A percentile compares a stretch with the other conserved stretches of the same genome.
Evolutionary conservation across 1,140 invertebrate species (phyloP).

Genomic region (Calephelis virginiensis): DNA sequence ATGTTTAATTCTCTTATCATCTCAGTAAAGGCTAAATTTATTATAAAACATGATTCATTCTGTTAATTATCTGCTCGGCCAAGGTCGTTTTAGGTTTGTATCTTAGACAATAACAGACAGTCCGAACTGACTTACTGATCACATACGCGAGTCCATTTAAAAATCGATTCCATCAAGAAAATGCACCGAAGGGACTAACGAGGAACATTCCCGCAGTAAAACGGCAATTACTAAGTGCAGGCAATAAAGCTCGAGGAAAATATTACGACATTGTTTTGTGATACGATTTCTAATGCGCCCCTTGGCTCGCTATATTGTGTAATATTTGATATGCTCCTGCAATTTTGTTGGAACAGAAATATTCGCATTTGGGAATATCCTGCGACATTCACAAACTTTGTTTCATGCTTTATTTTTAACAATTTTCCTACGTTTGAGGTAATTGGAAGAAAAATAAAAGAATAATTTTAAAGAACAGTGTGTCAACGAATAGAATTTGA

Average conservation of each 20-base stretch:
- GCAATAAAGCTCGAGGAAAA: constrained; percentile 33
- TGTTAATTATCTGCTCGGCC: too few relatives aligned
- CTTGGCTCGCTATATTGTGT: constrained; percentile 6
- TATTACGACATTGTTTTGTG: constrained; percentile 15
- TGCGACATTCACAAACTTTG: neutral
- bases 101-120: neutral
- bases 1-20: too few relatives aligned
- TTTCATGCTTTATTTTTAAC: too few relatives aligned
- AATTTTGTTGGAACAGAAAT: neutral
- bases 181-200: constrained; percentile 26
- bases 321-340: constrained; percentile 1
- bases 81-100: too few relatives aligned
- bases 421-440: too few relatives aligned
- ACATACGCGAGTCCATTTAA: constrained; percentile 32
- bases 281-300: constrained; percentile 8
- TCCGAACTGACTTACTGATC: neutral
- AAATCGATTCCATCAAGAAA: constrained; percentile 25
- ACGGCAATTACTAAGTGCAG: constrained; percentile 35
- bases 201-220: constrained; percentile 34
- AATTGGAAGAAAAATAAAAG: too few relatives aligned
- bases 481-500: too few relatives aligned
- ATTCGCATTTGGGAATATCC: neutral
- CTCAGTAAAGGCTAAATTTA: too few relatives aligned
- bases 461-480: too few relatives aligned
- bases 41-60: too few relatives aligned